phyloP scores from a whole-genome alignment of 2,888 invertebrate species.

The Conus canariensis region DNA sequence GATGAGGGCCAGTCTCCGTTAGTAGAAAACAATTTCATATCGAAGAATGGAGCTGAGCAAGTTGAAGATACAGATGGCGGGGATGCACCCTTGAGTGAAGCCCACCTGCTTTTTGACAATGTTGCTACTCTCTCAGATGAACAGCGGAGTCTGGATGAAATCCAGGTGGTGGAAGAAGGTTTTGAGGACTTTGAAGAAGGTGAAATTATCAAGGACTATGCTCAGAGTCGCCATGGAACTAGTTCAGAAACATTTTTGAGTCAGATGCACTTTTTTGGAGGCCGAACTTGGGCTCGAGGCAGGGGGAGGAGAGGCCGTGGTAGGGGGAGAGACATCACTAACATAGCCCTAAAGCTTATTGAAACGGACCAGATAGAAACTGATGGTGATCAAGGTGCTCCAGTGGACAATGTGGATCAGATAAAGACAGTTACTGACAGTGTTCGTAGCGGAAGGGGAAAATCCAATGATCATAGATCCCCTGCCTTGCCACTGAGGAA shows the following conservation, averaged over 20 bases:
- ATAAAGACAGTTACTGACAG: not conserved
- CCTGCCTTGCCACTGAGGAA: not conserved
- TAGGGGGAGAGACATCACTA: constrained; percentile 4
- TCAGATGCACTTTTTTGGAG: constrained; percentile 33
- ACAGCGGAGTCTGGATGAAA: constrained; percentile 4
- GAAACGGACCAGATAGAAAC: constrained; percentile 1
- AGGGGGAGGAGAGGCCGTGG: constrained; percentile 14
- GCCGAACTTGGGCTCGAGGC: constrained; percentile 23
- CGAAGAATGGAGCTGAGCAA: not conserved
- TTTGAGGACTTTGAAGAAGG: not conserved
- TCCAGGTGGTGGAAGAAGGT: constrained; percentile 12
- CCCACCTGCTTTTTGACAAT: not conserved
- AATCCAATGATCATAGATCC: not conserved
- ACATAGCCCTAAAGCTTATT: constrained; percentile 23
- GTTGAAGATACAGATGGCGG: not conserved
- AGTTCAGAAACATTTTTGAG: constrained; percentile 28
- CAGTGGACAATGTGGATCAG: not conserved
- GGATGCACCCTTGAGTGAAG: not conserved
- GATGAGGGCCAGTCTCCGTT: not conserved
- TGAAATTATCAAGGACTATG: constrained; percentile 11
- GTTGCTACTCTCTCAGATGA: not conserved
- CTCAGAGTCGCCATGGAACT: constrained; percentile 12
- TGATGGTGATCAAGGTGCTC: not conserved
- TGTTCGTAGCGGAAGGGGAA: not conserved
- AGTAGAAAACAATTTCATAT: not conserved